Base-by-base conservation (phyloP, 2,113 vertebrate genomes). In the Peucedramus taeniatus region DNA sequence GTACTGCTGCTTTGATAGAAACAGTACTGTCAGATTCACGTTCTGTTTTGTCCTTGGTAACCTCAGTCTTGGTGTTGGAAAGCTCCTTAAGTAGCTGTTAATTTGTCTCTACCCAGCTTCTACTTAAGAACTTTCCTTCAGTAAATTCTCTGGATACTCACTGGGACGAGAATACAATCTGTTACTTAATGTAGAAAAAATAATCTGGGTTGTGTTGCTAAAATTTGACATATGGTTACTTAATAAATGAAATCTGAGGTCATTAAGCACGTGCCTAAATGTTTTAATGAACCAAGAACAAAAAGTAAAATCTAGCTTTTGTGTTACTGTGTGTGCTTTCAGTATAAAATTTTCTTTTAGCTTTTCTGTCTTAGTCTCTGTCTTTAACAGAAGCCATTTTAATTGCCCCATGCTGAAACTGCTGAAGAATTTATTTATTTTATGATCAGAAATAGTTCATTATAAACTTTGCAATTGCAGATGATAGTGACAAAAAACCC, bases 401-500 rank as follows among this genome's bases (percentile, higher is more conserved):
- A 93, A 94, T 79, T 94, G 80, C 90, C 91, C 95, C 91, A 86
- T 93, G 70, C 83, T 97, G 96, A 96, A 97, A 96, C 94, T 97
- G 96, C 93, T 96, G 81, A 97, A 97, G 90, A 91, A 93, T 95
- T 96, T 87, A 86, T 80, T 94, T 70, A 91, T 96, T 78, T 96
- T 91, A 89, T 96, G 94, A 64, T 97, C 94, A 97, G 97, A 98
- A 96, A 97, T 97, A 98, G 98, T 97, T 98, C 97, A 98, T 97
- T 96, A 97, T 97, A 96, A 98, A 98, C 96, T 98, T 98, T 98
- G 97, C 97, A 98, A 97, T 99, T 98, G 93, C 98, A 99, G 99
- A 99, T 98, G 98, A 99, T 97, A 98, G 98, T 94, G 99, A 99
- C 97, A 98, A 98, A 98, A 99, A 99, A 98, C 98, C 98, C 97